Evolutionary conservation across 1,140 invertebrate species (phyloP).

Genomic region (Diorhabda sublineata): DNA sequence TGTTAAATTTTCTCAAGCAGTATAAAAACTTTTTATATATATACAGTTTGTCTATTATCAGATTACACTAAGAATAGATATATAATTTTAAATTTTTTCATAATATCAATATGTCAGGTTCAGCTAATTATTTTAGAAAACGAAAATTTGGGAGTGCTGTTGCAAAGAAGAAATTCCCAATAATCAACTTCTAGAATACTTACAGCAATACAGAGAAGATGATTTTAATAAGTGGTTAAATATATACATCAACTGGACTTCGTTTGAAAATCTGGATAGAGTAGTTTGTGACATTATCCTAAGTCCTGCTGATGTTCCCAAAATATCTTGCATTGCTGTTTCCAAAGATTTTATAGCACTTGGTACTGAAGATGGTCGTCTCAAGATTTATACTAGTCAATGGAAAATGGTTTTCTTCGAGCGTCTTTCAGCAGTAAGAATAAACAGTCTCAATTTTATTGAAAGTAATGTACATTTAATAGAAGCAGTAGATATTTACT

Average conservation of each 20-base stretch:
- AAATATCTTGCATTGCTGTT: slow-evolving; percentile 39
- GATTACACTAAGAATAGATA: no score
- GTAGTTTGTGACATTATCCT: slow-evolving; percentile 30
- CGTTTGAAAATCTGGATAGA: slow-evolving; percentile 35
- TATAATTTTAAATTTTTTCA: no score
- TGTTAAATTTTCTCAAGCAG: no score
- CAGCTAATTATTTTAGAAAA: slow-evolving; percentile 29
- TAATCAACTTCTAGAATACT: slow-evolving; percentile 37
- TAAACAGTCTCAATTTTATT: slow-evolving; percentile 39
- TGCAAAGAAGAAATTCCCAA: slow-evolving; percentile 40
- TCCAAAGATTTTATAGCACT: slow-evolving; percentile 38
- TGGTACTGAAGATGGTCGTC: slow-evolving; percentile 40
- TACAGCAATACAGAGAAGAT: slow-evolving; percentile 32
- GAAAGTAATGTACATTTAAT: slow-evolving; percentile 18
- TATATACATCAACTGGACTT: slow-evolving; percentile 39
- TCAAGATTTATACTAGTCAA: slow-evolving; percentile 36
- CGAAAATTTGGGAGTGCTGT: slow-evolving; percentile 39
- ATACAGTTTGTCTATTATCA: no score
- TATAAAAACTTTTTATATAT: no score
- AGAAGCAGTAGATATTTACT: no score
- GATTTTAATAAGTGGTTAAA: slow-evolving; percentile 33
- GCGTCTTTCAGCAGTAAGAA: slow-evolving; percentile 35
- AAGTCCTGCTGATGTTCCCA: slow-evolving; percentile 34
- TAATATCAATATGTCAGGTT: no score
- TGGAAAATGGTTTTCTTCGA: slow-evolving; percentile 34